These are phyloP conservation scores for Drosophila neocordata DNA, from an alignment of 1,140 invertebrate species.

Conservation along the genomic window DNA sequence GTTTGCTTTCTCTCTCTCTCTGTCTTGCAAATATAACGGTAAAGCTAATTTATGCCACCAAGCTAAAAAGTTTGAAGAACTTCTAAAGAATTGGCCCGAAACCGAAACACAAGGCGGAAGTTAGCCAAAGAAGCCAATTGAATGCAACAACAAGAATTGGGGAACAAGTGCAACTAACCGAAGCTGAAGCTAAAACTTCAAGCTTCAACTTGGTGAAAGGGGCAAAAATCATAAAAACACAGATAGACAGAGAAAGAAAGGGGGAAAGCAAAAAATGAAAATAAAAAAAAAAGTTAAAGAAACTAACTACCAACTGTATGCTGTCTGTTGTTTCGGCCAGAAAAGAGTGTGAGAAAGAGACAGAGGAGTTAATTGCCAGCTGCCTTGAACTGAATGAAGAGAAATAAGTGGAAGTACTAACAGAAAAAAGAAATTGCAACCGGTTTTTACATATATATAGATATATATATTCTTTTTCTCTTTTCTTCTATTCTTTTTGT, in stretches of 20 bases:
- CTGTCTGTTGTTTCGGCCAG: conserved; percentile 8
- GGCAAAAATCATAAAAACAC: conserved; percentile 10
- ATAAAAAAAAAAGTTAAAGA: conserved; percentile 5
- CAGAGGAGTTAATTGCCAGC: conserved; percentile 2
- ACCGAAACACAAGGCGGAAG: conserved; percentile 27
- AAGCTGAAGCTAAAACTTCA: conserved; percentile 6
- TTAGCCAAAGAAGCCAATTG: conserved; percentile 25
- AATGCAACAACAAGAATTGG: conserved; percentile 23
- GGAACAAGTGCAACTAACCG: conserved; percentile 18
- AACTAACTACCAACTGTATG: conserved; percentile 14
- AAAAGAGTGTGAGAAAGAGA: neutral
- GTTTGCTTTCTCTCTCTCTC: neutral
- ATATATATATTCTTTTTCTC: too few relatives aligned
- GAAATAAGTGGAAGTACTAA: conserved; percentile 20
- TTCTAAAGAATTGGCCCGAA: conserved; percentile 17
- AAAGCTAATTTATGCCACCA: conserved; percentile 23
- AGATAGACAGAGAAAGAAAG: neutral
- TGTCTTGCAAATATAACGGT: conserved; percentile 7
- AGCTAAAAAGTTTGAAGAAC: conserved; percentile 14
- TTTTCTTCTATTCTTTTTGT: neutral
- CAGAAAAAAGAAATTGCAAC: conserved; percentile 16
- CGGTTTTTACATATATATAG: too few relatives aligned
- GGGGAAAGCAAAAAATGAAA: neutral
- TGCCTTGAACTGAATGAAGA: conserved; percentile 21
- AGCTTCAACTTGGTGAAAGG: conserved; percentile 17